These are phyloP conservation scores for Copsychus sechellarum DNA, from an alignment of 2,113 vertebrate species.

Conservation along the genomic window DNA sequence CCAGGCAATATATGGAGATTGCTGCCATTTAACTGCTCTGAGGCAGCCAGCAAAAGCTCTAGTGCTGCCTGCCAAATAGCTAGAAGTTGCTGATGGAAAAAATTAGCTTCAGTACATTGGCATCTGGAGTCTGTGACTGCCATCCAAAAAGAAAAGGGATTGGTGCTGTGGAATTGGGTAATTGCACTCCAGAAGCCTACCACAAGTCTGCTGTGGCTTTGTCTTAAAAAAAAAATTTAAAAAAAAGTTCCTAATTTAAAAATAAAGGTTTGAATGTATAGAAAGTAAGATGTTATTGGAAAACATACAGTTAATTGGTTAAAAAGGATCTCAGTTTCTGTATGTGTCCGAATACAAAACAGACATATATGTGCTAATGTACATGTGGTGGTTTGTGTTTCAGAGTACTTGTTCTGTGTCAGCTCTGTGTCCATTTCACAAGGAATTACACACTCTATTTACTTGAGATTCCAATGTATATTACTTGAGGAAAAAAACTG, in stretches of 20 bases:
- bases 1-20: conserved; percentile 7
- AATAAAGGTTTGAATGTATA: background rate
- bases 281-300: background rate
- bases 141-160: conserved; percentile 21
- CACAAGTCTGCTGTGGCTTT: background rate
- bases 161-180: background rate
- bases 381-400: background rate
- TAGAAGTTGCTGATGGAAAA: conserved; percentile 57
- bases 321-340: background rate
- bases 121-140: conserved; percentile 17
- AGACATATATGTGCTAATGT: background rate
- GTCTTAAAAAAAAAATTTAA: background rate
- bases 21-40: background rate
- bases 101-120: conserved; percentile 40
- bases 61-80: conserved; percentile 41
- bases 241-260: background rate
- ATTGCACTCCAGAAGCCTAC: conserved; percentile 2
- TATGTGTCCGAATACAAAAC: background rate
- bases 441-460: conserved; percentile 52
- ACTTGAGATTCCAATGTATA: conserved; percentile 59
- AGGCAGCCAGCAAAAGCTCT: conserved; percentile 29
- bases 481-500: background rate
- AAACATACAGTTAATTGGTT: background rate
- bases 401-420: conserved; percentile 25
- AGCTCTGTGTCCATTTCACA: conserved; percentile 36